Evolutionary conservation across 2,888 invertebrate species (phyloP).

Genomic region (Torymus tubicola): DNA sequence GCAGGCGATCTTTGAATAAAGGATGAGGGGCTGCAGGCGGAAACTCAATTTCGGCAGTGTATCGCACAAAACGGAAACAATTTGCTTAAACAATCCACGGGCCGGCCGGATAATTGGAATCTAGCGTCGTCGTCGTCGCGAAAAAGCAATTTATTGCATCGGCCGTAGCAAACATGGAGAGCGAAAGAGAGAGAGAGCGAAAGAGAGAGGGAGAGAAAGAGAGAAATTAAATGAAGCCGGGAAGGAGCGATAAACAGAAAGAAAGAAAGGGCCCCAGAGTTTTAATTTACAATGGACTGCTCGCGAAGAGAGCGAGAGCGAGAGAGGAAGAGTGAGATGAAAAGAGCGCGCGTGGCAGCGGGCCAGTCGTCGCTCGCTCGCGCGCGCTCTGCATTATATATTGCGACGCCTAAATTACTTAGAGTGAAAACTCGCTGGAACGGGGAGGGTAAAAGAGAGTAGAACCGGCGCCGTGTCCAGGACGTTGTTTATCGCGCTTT

Average conservation of each 20-base stretch:
- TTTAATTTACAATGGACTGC: constrained; percentile 26
- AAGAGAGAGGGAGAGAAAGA: constrained; percentile 6
- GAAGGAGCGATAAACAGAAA: constrained; percentile 33
- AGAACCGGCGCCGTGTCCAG: too few species aligned
- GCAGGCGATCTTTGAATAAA: too few species aligned
- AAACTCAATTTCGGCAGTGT: too few species aligned
- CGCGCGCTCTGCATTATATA: constrained; percentile 33
- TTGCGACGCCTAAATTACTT: background rate
- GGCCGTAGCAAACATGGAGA: background rate
- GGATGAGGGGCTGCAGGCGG: too few species aligned
- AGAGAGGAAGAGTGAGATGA: background rate
- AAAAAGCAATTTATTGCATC: background rate
- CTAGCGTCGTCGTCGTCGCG: too few species aligned
- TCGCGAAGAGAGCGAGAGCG: constrained; percentile 9
- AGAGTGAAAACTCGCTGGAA: too few species aligned
- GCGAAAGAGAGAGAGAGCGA: background rate
- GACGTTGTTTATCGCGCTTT: too few species aligned
- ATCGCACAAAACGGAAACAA: too few species aligned
- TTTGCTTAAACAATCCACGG: too few species aligned
- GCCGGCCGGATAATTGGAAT: too few species aligned
- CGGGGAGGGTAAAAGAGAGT: too few species aligned
- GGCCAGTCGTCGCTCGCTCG: constrained; percentile 20
- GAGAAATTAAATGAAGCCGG: background rate
- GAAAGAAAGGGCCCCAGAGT: constrained; percentile 27
- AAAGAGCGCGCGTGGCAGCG: constrained; percentile 14